Evolutionary conservation across 2,797 vertebrate species (phyloP).

Genomic region (Tokudaia muenninki): DNA sequence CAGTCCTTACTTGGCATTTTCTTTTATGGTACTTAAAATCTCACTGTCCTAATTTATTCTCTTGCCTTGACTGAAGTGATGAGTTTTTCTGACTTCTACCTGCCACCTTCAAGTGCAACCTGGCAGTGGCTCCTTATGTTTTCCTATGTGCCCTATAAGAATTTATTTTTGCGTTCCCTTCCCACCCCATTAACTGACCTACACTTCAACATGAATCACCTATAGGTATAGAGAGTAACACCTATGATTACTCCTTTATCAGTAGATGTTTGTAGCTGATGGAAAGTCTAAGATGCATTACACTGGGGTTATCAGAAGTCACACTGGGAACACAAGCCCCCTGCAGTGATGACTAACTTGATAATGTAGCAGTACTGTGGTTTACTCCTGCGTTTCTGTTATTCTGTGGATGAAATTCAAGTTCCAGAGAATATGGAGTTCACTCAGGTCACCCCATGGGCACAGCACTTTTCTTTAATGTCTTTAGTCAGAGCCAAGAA

Average conservation of each 20-base stretch:
- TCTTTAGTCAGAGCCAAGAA: background rate
- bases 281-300: background rate
- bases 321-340: background rate
- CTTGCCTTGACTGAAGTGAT: background rate
- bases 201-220: fast-evolving
- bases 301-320: background rate
- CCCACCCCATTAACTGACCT: background rate
- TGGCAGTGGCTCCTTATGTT: fast-evolving
- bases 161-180: background rate
- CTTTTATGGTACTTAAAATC: background rate
- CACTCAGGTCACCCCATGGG: background rate
- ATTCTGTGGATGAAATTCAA: background rate
- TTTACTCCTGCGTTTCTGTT: background rate
- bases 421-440: background rate
- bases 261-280: background rate
- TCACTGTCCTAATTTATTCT: background rate
- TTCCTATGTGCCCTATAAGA: background rate
- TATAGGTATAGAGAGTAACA: background rate
- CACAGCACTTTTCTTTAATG: background rate
- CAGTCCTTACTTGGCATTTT: background rate
- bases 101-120: background rate
- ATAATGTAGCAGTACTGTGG: background rate
- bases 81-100: background rate
- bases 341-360: background rate
- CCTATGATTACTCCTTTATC: too few relatives aligned